Evolutionary conservation across 2,113 vertebrate species (phyloP).

Genomic region (Oreamnos americanus): DNA sequence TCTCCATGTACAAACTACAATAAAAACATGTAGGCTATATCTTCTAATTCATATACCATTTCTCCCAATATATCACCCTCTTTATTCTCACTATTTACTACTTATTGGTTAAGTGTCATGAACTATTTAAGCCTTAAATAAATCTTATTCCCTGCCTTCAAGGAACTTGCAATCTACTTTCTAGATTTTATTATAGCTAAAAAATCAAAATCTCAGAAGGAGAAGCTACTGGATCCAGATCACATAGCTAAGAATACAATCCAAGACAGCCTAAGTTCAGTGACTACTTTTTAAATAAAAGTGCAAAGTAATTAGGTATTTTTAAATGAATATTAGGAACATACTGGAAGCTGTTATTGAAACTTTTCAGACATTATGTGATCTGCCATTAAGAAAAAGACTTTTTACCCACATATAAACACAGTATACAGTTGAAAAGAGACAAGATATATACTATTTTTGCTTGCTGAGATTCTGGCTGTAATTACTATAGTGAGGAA

Average conservation of each 20-base stretch:
- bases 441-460: constrained; percentile 45
- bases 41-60: neutral
- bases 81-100: neutral
- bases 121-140: neutral
- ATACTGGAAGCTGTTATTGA: neutral
- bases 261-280: neutral
- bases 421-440: neutral
- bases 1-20: neutral
- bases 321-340: neutral
- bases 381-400: constrained; percentile 38
- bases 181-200: neutral
- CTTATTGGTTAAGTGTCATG: neutral
- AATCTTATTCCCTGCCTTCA: neutral
- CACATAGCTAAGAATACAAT: neutral
- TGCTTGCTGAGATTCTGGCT: constrained; percentile 44
- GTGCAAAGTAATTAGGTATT: neutral
- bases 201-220: neutral
- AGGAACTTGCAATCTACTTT: neutral
- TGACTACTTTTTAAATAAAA: neutral
- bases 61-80: neutral
- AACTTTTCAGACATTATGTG: constrained; percentile 44
- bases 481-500: constrained; percentile 48
- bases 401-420: constrained; percentile 45
- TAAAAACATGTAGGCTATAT: neutral
- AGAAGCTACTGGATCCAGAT: neutral